Evolutionary conservation across 2,797 vertebrate species (phyloP), one percentile per base, ranked within the genome.

Genomic region (Molossus molossus): DNA sequence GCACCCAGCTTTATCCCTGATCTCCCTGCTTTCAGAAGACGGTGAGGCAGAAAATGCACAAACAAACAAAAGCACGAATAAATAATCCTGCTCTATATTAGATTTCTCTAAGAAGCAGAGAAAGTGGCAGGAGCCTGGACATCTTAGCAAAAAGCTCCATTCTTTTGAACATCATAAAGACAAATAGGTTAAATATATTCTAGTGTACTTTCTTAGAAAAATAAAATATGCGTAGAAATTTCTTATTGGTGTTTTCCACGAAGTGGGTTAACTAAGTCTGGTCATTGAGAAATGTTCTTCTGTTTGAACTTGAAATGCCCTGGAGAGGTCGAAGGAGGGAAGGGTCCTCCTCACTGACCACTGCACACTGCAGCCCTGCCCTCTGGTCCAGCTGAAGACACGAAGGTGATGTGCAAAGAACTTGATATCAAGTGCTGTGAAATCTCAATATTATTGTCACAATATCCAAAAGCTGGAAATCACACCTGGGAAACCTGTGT

Each of bases 281-380:
- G 11, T 50, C 83, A 29, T 57, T 87, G 55, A 81, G 62, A 92
- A 83, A 87, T 6, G 18, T 60, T 76, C 45, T 70, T 37, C 23
- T 79, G 79, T 96, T 87, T 80, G 88, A 57, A 57, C 92, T 4
- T 87, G 55, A 92, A 90, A 84, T 87, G 76, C 45, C 20, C 79
- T 97, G 23, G 65, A 77, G 20, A 83, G 9, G 33, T 33, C 33
- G 13, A 45, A 11, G 75, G 25, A 90, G 50, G 67, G 84, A 10
- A 80, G 75, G 55, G 69, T 83, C 82, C 3, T 2, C 17, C n/a
- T 84, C 25, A 4, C 37, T 93, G 77, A 64, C 79, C 60, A 88
- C 33, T 55, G 14, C 8, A 72, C 4, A 88, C 29, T 48, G 23
- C 88, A 81, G 33, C 14, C 6, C 76, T 55, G 60, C 60, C 11